Conservation (phyloP, 1,140 invertebrate species). For the Glossosoma conforme region DNA sequence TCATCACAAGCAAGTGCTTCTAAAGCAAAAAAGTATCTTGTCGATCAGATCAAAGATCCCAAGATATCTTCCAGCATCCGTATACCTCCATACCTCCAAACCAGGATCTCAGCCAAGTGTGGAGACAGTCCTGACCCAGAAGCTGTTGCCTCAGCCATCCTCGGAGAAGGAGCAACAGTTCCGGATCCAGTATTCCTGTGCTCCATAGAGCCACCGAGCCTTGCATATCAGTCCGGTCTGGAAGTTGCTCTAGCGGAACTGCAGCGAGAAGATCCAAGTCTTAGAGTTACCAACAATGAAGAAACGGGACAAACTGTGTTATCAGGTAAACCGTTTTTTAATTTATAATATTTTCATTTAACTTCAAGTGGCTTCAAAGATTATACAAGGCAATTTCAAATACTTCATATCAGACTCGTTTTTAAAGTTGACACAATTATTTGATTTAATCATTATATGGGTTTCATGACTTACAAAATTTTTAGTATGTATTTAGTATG, state of each 20-base stretch:
- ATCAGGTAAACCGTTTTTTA: constrained; percentile 48
- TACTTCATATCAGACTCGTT: no score
- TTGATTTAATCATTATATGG: no score
- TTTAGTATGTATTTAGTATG: no score
- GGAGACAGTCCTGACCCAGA: constrained; percentile 2
- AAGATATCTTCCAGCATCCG: constrained; percentile 37
- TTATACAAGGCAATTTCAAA: no score
- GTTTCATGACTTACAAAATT: no score
- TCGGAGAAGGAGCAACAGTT: constrained; percentile 59
- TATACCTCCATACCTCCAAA: constrained; percentile 18
- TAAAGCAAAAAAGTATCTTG: constrained; percentile 53
- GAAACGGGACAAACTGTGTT: constrained; percentile 86
- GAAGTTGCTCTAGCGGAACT: constrained; percentile 83
- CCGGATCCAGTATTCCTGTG: constrained; percentile 97
- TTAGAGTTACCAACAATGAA: constrained; percentile 68
- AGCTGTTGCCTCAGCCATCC: constrained; percentile 36
- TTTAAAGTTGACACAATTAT: no score
- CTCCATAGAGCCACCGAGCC: constrained; percentile 87
- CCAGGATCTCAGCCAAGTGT: constrained; percentile 10
- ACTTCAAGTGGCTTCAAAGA: no score
- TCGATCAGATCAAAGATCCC: constrained; percentile 36
- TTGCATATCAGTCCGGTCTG: constrained; percentile 67
- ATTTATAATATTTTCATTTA: no score
- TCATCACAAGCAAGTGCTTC: constrained; percentile 51
- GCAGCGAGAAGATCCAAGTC: constrained; percentile 89